Base-by-base conservation (phyloP, 37 sponge, comb jelly and placozoan species). In the Lycopodina hypogea region DNA sequence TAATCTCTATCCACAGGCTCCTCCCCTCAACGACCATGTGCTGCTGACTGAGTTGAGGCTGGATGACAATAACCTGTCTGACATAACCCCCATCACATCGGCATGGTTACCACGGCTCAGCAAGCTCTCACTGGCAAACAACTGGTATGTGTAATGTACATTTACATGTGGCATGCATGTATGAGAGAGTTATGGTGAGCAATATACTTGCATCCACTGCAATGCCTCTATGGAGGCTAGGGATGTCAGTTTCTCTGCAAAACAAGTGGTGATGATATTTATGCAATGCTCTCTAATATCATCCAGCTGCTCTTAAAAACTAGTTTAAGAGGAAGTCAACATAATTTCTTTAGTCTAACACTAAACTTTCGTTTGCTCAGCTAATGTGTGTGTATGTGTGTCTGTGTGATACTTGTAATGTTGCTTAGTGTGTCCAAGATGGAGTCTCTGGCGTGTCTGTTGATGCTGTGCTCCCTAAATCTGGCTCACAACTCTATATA, bases 81-180 rank as follows among this genome's bases (percentile, higher is more conserved):
- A 56, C 70, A 29, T 90, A 1, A 6, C 71, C 19, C 65, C 82
- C 36, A 61, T 90, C 69, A 40, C 66, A 12, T 22, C 37, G n/a
- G 72, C 86, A 3, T 90, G 90, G 90, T 75, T 90, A 24, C 90
- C 90, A 42, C 74, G 77, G 12, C 90, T 90, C 0, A 86, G 85
- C 69, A 90, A 75, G 8, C 83, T 90, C 50, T 58, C 75, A 9
- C 68, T 90, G 11, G 74, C 90, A 39, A 80, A 80, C 29, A 90
- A 90, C 68, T 85, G 90, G 90, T 90, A 14, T 69, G 77, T n/a
- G 0, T n/a, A n/a, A n/a, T n/a, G n/a, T n/a, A n/a, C n/a, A n/a
- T n/a, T n/a, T n/a, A n/a, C n/a, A n/a, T n/a, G n/a, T n/a, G n/a
- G n/a, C n/a, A n/a, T n/a, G n/a, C n/a, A 28, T 81, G 71, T 56